phyloP scores from a whole-genome alignment of 2,888 invertebrate species.

The Caenorhabditis sp. region DNA sequence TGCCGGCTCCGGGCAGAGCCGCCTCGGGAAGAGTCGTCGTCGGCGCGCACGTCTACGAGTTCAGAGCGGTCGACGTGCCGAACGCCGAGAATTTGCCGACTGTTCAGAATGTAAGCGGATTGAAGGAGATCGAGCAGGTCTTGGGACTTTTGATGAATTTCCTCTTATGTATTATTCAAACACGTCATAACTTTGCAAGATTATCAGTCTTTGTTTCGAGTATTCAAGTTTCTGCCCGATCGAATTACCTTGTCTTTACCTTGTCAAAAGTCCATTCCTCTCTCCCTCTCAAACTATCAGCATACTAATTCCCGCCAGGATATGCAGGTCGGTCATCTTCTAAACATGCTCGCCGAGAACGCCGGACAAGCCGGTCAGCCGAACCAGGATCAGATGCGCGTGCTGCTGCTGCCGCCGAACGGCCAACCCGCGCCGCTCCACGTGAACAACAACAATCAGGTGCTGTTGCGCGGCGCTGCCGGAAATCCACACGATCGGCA shows the following conservation, averaged over 20 bases:
- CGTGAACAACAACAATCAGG: constrained; percentile 14
- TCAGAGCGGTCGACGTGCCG: constrained; percentile 22
- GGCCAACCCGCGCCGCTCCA: background rate
- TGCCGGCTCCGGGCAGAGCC: background rate
- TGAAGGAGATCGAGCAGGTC: no score
- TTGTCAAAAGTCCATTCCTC: no score
- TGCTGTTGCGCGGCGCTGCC: background rate
- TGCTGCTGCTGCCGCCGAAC: constrained; percentile 19
- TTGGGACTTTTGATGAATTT: background rate
- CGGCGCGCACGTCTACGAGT: constrained; percentile 40
- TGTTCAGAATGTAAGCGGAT: constrained; percentile 15
- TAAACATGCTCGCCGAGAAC: constrained; percentile 27
- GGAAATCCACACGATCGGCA: no score
- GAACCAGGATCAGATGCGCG: no score
- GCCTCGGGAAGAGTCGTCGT: constrained; percentile 16
- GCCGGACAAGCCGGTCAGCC: background rate
- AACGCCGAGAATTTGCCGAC: background rate
- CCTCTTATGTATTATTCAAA: no score
- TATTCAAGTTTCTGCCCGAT: no score
- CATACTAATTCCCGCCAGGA: background rate
- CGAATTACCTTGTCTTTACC: no score
- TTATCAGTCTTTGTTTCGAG: background rate
- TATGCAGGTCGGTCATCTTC: constrained; percentile 26
- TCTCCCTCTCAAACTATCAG: no score
- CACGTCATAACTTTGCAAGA: no score